phyloP scores from a whole-genome alignment of 2,888 invertebrate species.

The Drosophila setosimentum region DNA sequence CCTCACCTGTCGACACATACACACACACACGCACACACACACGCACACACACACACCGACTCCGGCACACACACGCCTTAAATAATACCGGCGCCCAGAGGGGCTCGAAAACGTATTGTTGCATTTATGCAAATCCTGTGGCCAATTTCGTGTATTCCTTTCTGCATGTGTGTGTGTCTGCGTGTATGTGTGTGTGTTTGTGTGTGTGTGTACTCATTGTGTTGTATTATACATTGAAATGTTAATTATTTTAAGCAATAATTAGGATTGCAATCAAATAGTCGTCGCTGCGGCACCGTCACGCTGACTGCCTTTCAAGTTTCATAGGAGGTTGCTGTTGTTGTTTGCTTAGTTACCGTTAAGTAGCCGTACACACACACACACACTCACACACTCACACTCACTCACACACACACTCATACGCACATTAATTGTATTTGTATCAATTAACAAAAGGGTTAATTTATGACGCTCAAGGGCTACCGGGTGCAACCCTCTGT shows the following conservation, averaged over 20 bases:
- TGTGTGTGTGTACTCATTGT: constrained; percentile 58
- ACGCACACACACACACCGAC: constrained; percentile 2
- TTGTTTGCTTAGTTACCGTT: constrained; percentile 79
- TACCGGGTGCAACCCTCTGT: constrained; percentile 23
- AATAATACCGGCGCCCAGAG: constrained; percentile 20
- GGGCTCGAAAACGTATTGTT: constrained; percentile 64
- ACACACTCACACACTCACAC: constrained; percentile 16
- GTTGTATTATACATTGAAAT: constrained; percentile 78
- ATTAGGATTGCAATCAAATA: constrained; percentile 81
- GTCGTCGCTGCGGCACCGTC: constrained; percentile 48
- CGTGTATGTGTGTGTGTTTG: constrained; percentile 19
- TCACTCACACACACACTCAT: constrained; percentile 20
- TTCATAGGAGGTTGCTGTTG: constrained; percentile 35
- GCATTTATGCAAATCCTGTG: constrained; percentile 79
- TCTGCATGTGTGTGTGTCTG: constrained; percentile 14
- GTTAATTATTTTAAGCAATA: constrained; percentile 81
- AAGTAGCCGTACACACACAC: constrained; percentile 60
- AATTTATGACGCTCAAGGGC: constrained; percentile 83
- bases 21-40: neutral
- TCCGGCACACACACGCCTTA: neutral
- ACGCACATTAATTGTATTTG: constrained; percentile 83
- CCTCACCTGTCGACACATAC: constrained; percentile 27
- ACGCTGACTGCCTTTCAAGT: constrained; percentile 38
- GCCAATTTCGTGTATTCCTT: constrained; percentile 31
- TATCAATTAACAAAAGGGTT: constrained; percentile 85